Percentiles rank a stretch among this genome's conserved stretches.
phyloP scores from a whole-genome alignment of 2,797 vertebrate genomes.

The Morus bassanus region DNA sequence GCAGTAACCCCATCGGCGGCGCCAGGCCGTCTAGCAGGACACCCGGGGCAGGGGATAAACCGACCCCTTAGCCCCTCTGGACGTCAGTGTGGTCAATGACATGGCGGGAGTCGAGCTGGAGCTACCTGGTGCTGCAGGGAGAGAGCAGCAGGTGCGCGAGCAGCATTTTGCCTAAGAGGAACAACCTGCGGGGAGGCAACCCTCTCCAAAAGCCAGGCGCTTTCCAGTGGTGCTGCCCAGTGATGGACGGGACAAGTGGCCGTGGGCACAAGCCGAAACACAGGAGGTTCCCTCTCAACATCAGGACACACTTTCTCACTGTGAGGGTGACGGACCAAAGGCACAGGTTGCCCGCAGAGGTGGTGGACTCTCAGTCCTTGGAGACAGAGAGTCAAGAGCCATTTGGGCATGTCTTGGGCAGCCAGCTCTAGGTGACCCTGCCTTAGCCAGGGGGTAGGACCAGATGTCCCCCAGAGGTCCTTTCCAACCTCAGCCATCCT shows the following conservation, averaged over 20 bases:
- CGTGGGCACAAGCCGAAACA: too few relatives aligned
- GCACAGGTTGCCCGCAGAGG: too few relatives aligned
- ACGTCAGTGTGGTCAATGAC: neutral
- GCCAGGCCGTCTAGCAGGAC: neutral
- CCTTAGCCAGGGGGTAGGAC: neutral
- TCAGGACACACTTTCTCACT: neutral
- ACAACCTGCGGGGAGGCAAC: neutral
- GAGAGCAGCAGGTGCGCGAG: too few relatives aligned
- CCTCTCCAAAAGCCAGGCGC: neutral
- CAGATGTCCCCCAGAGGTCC: neutral
- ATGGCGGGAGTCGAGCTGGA: rapidly evolving
- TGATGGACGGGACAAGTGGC: too few relatives aligned
- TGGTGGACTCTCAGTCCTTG: too few relatives aligned
- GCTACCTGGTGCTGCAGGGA: rapidly evolving
- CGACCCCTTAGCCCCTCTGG: neutral
- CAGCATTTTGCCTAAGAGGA: neutral
- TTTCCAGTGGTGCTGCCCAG: too few relatives aligned
- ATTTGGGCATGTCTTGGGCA: neutral
- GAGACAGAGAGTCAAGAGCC: neutral
- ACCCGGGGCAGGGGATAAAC: neutral
- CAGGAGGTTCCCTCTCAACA: neutral
- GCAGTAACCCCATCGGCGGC: too few relatives aligned
- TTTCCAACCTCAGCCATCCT: neutral
- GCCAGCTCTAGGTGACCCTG: neutral
- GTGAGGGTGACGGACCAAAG: rapidly evolving